Conservation (phyloP, 2,888 invertebrate genomes). For the Euzophera pinguis region DNA sequence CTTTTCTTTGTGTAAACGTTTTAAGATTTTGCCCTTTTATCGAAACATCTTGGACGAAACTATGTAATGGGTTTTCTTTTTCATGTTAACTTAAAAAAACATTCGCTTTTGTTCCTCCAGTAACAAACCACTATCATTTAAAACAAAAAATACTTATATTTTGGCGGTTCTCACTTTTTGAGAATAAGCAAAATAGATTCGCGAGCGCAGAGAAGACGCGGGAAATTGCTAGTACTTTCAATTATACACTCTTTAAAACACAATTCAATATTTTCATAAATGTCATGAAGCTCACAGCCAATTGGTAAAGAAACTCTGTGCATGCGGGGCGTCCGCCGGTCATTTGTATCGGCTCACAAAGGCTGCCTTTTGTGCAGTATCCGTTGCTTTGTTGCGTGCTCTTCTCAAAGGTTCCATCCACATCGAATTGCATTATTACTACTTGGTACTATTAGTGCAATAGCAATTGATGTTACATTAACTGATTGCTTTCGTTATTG, state of each 20-base stretch:
- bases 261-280: no score
- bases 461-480: background rate
- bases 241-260: no score
- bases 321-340: background rate
- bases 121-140: no score
- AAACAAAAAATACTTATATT: no score
- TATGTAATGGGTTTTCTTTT: no score
- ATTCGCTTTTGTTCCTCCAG: no score
- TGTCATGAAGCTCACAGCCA: background rate
- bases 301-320: background rate
- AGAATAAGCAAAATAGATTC: no score
- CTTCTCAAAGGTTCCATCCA: background rate
- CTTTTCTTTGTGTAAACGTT: conserved; percentile 2
- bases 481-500: background rate
- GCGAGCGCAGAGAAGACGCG: no score
- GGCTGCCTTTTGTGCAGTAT: background rate
- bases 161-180: no score
- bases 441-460: background rate
- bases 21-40: background rate
- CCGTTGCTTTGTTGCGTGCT: background rate
- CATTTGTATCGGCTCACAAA: conserved; percentile 1
- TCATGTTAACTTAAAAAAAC: no score
- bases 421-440: background rate
- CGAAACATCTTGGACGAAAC: no score
- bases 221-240: no score